Percentiles rank a stretch among this genome's conserved stretches.
These are phyloP conservation scores for Plagodis dolabraria DNA, from an alignment of 2,888 invertebrate species.

Conservation along the genomic window DNA sequence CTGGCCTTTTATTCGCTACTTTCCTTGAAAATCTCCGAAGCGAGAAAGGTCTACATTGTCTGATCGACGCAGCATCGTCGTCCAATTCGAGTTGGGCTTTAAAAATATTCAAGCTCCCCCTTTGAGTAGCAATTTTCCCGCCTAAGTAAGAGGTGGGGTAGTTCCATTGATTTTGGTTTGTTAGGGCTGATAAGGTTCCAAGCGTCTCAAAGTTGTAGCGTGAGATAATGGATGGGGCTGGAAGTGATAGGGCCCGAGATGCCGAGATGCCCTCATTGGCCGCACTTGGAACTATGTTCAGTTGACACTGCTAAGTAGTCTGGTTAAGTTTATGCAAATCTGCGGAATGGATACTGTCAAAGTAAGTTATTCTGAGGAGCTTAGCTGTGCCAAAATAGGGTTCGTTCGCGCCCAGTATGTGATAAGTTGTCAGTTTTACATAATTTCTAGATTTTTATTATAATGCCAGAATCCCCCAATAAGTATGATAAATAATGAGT, in stretches of 20 bases:
- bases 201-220: conserved; percentile 55
- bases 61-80: conserved; percentile 39
- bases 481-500: no score
- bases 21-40: conserved; percentile 40
- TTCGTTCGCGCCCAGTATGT: conserved; percentile 2
- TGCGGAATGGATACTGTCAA: conserved; percentile 20
- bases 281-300: conserved; percentile 35
- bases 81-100: conserved; percentile 43
- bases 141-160: conserved; percentile 23
- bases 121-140: conserved; percentile 21
- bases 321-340: conserved; percentile 38
- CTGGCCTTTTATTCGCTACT: conserved; percentile 45
- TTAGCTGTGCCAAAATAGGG: conserved; percentile 18
- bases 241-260: conserved; percentile 47
- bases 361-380: conserved; percentile 32
- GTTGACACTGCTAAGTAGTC: conserved; percentile 41
- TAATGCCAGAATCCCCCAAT: background rate
- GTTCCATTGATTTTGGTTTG: conserved; percentile 48
- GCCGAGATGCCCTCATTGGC: conserved; percentile 33
- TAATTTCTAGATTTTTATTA: conserved; percentile 17
- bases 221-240: conserved; percentile 56
- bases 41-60: conserved; percentile 41
- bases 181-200: conserved; percentile 53
- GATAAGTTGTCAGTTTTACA: conserved; percentile 15
- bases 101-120: conserved; percentile 29